Conservation (phyloP, 1,140 invertebrate genomes). For the Nephila pilipes region DNA sequence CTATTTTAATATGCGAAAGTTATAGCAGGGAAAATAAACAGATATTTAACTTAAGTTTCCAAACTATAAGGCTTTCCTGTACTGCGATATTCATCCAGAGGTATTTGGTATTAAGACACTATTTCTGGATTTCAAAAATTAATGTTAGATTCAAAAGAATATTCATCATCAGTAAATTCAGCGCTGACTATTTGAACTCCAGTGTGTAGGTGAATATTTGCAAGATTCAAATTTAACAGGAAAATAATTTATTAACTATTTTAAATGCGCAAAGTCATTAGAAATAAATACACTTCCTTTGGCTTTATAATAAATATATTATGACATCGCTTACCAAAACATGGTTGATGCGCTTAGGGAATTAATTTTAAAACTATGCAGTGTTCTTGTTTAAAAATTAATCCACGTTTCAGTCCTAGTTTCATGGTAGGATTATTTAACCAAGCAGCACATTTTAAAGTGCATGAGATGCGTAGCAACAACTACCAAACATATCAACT, state of each 20-base stretch:
- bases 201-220: neutral
- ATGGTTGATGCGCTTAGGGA: neutral
- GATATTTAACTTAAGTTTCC: too few species aligned
- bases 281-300: neutral
- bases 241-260: slow-evolving; percentile 3
- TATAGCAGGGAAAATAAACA: too few species aligned
- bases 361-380: neutral
- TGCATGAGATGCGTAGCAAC: neutral
- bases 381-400: neutral
- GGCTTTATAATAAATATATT: neutral
- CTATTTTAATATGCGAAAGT: too few species aligned
- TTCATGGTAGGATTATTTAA: neutral
- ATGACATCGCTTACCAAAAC: neutral
- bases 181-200: neutral
- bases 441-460: neutral
- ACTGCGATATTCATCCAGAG: too few species aligned
- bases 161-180: neutral
- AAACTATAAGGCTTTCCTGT: too few species aligned
- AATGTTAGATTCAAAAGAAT: neutral
- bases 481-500: neutral
- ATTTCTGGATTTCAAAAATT: neutral
- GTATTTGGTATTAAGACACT: neutral
- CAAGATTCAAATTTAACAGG: neutral
- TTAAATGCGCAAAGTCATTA: neutral
- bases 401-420: neutral